These are phyloP conservation scores for Pyrochroa serraticornis DNA, from an alignment of 2,888 invertebrate genomes.

Conservation along the genomic window DNA sequence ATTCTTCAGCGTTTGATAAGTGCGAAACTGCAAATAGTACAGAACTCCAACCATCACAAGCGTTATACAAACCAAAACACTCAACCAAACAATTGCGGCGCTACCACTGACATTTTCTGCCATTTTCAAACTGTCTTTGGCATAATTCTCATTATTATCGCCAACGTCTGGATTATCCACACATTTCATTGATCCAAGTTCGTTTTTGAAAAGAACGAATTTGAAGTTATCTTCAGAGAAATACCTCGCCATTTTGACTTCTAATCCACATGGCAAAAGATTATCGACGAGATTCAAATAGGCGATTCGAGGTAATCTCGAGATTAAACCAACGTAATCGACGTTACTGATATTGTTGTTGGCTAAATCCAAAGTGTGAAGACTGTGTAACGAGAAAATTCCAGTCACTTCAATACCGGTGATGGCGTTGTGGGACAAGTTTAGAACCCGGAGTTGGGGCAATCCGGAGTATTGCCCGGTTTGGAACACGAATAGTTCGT, in stretches of 20 bases:
- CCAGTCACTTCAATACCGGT: constrained; percentile 45
- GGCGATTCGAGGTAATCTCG: constrained; percentile 48
- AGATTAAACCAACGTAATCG: constrained; percentile 49
- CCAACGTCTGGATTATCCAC: constrained; percentile 30
- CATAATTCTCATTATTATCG: constrained; percentile 6
- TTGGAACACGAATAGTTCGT: constrained; percentile 45
- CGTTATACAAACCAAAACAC: constrained; percentile 41
- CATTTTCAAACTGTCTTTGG: constrained; percentile 18
- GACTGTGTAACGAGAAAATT: constrained; percentile 47
- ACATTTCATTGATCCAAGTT: constrained; percentile 37
- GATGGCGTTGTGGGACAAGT: constrained; percentile 50
- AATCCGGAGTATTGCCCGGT: constrained; percentile 50
- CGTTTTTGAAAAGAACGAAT: constrained; percentile 41
- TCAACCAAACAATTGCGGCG: constrained; percentile 36
- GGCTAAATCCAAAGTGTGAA: constrained; percentile 53
- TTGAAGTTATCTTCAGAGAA: constrained; percentile 50
- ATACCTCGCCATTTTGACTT: constrained; percentile 49
- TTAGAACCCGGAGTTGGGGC: constrained; percentile 49
- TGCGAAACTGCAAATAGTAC: constrained; percentile 46
- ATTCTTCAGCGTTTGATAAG: constrained; percentile 35
- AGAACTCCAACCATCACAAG: constrained; percentile 43
- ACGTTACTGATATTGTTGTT: constrained; percentile 48
- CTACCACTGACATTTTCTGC: constrained; percentile 14
- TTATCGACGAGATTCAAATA: constrained; percentile 49
- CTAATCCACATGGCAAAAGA: constrained; percentile 48